A percentile compares a stretch with the other conserved stretches of the same genome.
These are phyloP conservation scores for Mythimna albipuncta DNA, from an alignment of 2,888 invertebrate genomes.

Conservation along the genomic window DNA sequence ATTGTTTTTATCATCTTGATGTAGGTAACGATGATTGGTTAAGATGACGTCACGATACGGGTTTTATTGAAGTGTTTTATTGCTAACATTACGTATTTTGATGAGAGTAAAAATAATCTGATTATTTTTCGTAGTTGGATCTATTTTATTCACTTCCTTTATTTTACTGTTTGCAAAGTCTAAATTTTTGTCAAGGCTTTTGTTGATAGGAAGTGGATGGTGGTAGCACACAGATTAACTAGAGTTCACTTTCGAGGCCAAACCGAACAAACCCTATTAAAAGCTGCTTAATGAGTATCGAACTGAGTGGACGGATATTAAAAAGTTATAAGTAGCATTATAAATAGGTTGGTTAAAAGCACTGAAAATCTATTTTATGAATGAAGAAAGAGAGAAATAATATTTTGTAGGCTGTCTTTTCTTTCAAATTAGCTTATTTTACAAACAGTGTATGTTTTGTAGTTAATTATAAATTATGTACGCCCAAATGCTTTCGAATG, in stretches of 20 bases:
- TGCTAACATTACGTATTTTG: slow-evolving; percentile 14
- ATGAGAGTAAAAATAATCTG: slow-evolving; percentile 15
- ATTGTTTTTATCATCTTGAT: slow-evolving; percentile 41
- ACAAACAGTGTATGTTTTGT: too few relatives aligned
- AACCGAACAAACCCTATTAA: slow-evolving; percentile 10
- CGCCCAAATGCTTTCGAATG: not conserved
- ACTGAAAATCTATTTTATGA: not conserved
- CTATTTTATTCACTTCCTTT: slow-evolving; percentile 16
- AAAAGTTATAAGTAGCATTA: not conserved
- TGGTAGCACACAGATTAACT: slow-evolving; percentile 6
- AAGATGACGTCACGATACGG: slow-evolving; percentile 39
- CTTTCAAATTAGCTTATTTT: too few relatives aligned
- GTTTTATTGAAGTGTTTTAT: slow-evolving; percentile 31
- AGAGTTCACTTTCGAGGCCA: slow-evolving; percentile 16
- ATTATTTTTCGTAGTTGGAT: not conserved
- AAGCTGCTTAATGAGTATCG: slow-evolving; percentile 7
- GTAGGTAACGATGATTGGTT: slow-evolving; percentile 56
- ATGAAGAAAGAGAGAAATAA: too few relatives aligned
- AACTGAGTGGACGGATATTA: slow-evolving; percentile 1
- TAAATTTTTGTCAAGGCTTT: slow-evolving; percentile 10
- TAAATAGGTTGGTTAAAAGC: too few relatives aligned
- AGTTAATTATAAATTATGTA: too few relatives aligned
- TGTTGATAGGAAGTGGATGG: not conserved
- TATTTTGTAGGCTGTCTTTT: too few relatives aligned
- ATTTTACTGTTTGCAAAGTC: slow-evolving; percentile 1